These are phyloP conservation scores for Chiridota heheva DNA, from an alignment of 35 echinoderm and acorn worm species.

Conservation along the genomic window DNA sequence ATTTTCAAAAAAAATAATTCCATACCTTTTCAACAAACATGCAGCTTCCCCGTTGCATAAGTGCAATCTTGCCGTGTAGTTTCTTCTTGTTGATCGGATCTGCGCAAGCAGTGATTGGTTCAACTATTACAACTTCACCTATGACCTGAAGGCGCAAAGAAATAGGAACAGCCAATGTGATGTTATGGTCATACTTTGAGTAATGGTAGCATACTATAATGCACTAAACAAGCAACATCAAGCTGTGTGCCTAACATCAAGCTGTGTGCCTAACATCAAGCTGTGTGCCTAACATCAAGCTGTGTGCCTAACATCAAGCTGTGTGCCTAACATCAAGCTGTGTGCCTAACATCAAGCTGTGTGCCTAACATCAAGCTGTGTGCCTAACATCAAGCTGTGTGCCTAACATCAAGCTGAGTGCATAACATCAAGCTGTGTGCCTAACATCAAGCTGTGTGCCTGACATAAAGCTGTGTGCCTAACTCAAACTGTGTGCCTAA, in stretches of 20 bases:
- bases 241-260: background rate
- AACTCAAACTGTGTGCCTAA: no score
- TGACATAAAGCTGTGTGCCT: no score
- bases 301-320: no score
- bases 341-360: no score
- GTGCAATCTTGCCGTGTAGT: constrained; percentile 58
- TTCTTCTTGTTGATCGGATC: constrained; percentile 46
- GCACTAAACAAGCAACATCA: background rate
- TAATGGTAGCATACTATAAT: background rate
- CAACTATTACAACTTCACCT: constrained; percentile 58
- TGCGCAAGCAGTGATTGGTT: constrained; percentile 67
- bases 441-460: no score
- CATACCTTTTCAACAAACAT: constrained; percentile 98
- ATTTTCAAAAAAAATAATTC: background rate
- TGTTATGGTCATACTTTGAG: background rate
- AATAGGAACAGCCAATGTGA: background rate
- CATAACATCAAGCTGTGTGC: no score
- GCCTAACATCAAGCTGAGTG: no score
- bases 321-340: no score
- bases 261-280: no score
- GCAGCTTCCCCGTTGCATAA: constrained; percentile 73
- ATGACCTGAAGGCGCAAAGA: constrained; percentile 35
- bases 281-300: no score
- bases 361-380: no score
- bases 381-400: no score